Conservation (phyloP, 2,113 vertebrate species). For the Camelus bactrianus region DNA sequence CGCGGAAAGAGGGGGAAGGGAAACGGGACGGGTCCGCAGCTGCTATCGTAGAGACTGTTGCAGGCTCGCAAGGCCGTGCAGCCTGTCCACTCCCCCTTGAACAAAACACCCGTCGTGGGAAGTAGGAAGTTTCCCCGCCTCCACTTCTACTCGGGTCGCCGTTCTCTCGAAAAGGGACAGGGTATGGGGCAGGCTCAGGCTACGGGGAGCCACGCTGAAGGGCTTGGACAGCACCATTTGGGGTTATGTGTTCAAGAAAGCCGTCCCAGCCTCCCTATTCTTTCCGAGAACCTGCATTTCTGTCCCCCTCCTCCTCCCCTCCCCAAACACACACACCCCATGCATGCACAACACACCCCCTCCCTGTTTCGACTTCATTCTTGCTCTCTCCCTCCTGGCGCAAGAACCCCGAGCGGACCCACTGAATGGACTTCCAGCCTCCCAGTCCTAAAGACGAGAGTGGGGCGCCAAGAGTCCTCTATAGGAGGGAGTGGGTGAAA, state of each 20-base stretch:
- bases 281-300: not conserved
- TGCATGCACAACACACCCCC: not conserved
- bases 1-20: conserved; percentile 37
- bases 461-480: not conserved
- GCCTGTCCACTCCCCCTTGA: not conserved
- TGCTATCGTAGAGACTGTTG: conserved; percentile 27
- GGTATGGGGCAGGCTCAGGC: not conserved
- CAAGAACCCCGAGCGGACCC: not conserved
- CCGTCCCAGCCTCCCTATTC: not conserved
- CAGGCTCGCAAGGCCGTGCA: not conserved
- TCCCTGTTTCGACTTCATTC: not conserved
- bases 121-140: conserved; percentile 73
- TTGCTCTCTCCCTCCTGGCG: not conserved
- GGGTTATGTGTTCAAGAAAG: not conserved
- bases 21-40: conserved; percentile 12
- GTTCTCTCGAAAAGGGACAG: not conserved
- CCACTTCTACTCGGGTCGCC: not conserved
- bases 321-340: not conserved
- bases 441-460: not conserved
- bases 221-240: not conserved
- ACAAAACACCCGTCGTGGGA: not conserved
- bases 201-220: not conserved
- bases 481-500: not conserved
- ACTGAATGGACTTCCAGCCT: not conserved
- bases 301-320: not conserved